Evolutionary conservation across 2,797 vertebrate species (phyloP), one percentile per base, ranked within the genome.

Genomic region (Crocidura indochinensis): DNA sequence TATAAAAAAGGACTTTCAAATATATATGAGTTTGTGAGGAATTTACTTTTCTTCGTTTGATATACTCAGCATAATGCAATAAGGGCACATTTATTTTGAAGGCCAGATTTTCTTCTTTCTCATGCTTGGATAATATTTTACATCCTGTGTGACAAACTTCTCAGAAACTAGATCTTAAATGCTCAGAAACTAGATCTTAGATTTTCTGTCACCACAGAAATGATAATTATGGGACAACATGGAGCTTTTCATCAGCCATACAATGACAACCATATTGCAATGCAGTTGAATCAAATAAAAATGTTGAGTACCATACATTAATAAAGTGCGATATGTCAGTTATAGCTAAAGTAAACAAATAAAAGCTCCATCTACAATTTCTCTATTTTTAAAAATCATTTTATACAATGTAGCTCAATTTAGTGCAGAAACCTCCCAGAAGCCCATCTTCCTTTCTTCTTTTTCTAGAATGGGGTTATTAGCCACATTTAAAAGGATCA

Each of bases 181-280:
- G 44, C 85, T 49, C 60, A 79, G 74, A 84, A 92, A 60, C 19
- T 27, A 68, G 71, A 27, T 51, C 29, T 53, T 73, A 64, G 69
- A 51, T 31, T 29, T n/a, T n/a, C 85, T 64, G 8, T 93, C 44
- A 62, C 17, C 29, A 24, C 20, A 4, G 72, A 88, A 72, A 56
- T 38, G 17, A 27, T 73, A n/a, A 77, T 64, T 65, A 82, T 29
- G 44, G n/a, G 12, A 29, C n/a, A 49, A 17, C 27, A 49, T 62
- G 38, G 38, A 74, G n/a, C 74, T 46, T 19, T 84, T 69, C 46
- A 27, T 4, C 71, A 69, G 75, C 10, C 4, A 75, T 65, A 72
- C 11, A 19, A 1, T 38, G 20, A 46, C 22, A 71, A 76, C 53
- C 14, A 24, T 46, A 38, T 9, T 65, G 49, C 38, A 67, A 19